Percentiles rank a stretch among this genome's conserved stretches.
Conservation (phyloP, 2,888 invertebrate genomes). For the Sipha maydis region DNA sequence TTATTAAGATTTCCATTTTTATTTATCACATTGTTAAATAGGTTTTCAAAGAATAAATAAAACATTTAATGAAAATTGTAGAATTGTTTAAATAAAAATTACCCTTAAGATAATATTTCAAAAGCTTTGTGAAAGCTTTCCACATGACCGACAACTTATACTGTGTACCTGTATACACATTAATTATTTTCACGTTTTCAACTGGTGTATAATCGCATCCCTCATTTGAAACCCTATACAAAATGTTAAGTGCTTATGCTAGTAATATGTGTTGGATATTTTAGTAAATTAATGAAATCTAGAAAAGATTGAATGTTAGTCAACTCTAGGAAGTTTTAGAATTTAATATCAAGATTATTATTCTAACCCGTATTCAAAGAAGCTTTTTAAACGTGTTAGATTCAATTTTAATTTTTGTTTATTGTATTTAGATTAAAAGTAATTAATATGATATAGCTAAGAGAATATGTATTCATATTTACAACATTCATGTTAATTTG, state of each 20-base stretch:
- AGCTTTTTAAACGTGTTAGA: not conserved
- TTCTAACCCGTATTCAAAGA: not conserved
- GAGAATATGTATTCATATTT: too few relatives aligned
- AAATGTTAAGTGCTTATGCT: slow-evolving; percentile 13
- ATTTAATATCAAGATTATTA: not conserved
- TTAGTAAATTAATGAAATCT: slow-evolving; percentile 2
- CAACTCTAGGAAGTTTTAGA: not conserved
- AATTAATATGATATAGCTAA: too few relatives aligned
- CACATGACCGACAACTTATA: not conserved
- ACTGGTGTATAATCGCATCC: not conserved
- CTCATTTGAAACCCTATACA: slow-evolving; percentile 11
- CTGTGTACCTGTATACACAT: not conserved
- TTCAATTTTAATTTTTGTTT: not conserved
- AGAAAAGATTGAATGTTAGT: not conserved
- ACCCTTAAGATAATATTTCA: slow-evolving; percentile 13
- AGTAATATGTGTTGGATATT: not conserved
- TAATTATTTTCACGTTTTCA: slow-evolving; percentile 39
- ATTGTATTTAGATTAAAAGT: too few relatives aligned
- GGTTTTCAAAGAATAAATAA: not conserved
- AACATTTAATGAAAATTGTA: not conserved
- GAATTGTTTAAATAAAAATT: not conserved
- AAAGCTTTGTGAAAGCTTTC: slow-evolving; percentile 19
- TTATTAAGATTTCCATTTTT: not conserved
- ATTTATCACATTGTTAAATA: not conserved
- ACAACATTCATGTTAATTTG: too few relatives aligned